Base-by-base conservation (phyloP, 2,888 invertebrate genomes). In the Agonopterix arenella region DNA sequence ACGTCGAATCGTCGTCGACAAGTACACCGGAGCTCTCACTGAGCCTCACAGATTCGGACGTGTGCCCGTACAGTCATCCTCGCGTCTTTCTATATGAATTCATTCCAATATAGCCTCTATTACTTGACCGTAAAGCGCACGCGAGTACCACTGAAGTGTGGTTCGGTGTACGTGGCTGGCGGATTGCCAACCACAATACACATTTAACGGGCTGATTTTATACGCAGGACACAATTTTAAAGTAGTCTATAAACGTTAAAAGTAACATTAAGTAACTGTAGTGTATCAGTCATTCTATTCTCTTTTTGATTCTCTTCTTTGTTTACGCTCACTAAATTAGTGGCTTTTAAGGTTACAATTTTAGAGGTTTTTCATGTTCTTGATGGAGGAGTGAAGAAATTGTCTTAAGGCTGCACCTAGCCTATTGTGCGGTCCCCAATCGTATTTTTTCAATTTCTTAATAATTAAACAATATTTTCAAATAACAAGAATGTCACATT, bases 201-300 rank as follows among this genome's bases (percentile, higher is more conserved):
- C 74, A 74, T 78, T 79, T 76, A 75, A 80, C 75, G 68, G 70
- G 64, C 60, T 73, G 71, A 74, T 81, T 84, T 81, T 81, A 80
- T 79, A 76, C 77, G 75, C 77, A 77, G 78, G 73, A 79, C 80
- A 80, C 79, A 73, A 77, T 81, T 84, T 79, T 79, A 78, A 83
- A 84, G 76, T 77, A 79, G 70, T 76, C 71, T 70, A 76, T 81
- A 78, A 80, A 80, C 68, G 72, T 76, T 80, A 77, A 76, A 76
- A 73, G 74, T 77, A 73, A 74, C 73, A 78, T 78, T 77, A 72
- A 75, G 73, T 73, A 70, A 71, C 65, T 62, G 58, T 28, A 28
- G 28, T 28, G 28, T 28, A 28, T 28, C 28, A 28, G 28, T 49
- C 18, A 36, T 37, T 11, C 44, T 46, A 42, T 48, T 48, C 37